These are phyloP conservation scores for Miltochrista miniata DNA, from an alignment of 2,888 invertebrate species.

Conservation along the genomic window DNA sequence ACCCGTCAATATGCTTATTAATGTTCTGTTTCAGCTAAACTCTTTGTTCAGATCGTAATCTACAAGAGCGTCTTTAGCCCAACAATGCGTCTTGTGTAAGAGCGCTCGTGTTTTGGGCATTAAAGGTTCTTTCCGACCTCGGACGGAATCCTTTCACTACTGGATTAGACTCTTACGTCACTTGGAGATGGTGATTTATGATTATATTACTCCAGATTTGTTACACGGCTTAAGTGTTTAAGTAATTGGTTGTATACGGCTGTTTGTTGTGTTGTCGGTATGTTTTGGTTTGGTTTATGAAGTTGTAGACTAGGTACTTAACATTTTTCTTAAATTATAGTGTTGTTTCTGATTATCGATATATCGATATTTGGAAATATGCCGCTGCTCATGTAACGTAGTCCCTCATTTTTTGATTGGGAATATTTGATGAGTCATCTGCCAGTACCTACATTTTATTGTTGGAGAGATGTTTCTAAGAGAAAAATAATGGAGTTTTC, in stretches of 20 bases:
- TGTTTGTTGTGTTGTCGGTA: not conserved
- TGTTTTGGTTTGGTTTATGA: not conserved
- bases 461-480: no score
- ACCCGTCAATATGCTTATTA: slow-evolving; percentile 25
- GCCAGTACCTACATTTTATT: no score
- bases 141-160: slow-evolving; percentile 48
- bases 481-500: no score
- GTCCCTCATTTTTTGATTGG: no score
- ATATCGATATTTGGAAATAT: no score
- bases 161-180: slow-evolving; percentile 41
- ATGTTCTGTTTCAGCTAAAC: slow-evolving; percentile 20
- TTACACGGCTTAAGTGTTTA: slow-evolving; percentile 1
- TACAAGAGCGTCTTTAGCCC: slow-evolving; percentile 28
- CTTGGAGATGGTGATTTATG: slow-evolving; percentile 24
- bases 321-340: no score
- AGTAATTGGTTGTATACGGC: not conserved
- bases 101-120: slow-evolving; percentile 52
- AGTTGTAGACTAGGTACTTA: no score
- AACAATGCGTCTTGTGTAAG: slow-evolving; percentile 44
- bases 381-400: no score
- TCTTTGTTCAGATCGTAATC: slow-evolving; percentile 36
- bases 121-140: slow-evolving; percentile 44
- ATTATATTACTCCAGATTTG: slow-evolving; percentile 9
- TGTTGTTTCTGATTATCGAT: no score
- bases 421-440: no score